Conservation (phyloP, 2,888 invertebrate species). For the Tenodera sinensis region DNA sequence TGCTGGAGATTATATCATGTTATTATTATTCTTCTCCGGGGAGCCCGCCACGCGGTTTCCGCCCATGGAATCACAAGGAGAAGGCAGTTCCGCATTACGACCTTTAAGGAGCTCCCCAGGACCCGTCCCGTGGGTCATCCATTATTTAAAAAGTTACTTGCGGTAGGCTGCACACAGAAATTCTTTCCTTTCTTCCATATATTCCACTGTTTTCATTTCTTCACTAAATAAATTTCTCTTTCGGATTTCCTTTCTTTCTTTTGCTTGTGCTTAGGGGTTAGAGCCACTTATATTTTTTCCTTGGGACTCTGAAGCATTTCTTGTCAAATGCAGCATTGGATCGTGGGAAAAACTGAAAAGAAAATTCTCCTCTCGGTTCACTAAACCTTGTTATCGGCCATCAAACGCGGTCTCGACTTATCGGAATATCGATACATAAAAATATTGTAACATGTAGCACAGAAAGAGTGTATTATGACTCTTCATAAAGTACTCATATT, state of each 20-base stretch:
- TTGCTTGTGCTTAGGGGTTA: background rate
- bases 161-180: background rate
- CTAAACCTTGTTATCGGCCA: background rate
- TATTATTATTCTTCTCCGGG: background rate
- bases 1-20: background rate
- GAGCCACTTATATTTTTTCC: background rate
- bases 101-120: background rate
- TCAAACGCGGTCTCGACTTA: background rate
- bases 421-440: background rate
- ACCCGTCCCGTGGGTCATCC: background rate
- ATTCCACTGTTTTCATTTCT: background rate
- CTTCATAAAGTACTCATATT: no score
- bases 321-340: background rate
- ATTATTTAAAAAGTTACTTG: background rate
- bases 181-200: background rate
- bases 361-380: background rate
- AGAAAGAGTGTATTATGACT: no score
- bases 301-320: background rate
- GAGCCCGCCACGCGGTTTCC: background rate
- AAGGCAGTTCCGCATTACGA: background rate
- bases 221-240: background rate
- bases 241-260: background rate
- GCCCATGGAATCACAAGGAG: background rate
- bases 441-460: background rate
- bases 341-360: background rate